Percentiles rank a stretch among this genome's conserved stretches.
Conservation (phyloP, 92 coral and sea anemone genomes). For the Muricea muricata region DNA sequence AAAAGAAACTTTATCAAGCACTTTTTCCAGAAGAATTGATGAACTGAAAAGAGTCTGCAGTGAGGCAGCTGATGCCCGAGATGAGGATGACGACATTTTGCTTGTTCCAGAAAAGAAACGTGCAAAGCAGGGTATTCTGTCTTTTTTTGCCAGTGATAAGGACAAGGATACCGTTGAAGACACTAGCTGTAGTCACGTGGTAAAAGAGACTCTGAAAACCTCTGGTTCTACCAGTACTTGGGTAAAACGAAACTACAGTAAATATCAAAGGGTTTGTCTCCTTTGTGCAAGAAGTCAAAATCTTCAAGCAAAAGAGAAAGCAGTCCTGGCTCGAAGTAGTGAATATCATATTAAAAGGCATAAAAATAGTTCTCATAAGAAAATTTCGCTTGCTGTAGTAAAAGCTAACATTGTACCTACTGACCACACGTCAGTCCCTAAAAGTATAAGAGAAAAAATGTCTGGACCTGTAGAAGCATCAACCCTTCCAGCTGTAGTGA, state of each 20-base stretch:
- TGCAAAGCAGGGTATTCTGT: background rate
- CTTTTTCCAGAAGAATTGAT: too few species aligned
- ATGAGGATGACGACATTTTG: too few species aligned
- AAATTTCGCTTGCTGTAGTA: background rate
- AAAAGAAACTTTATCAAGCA: too few species aligned
- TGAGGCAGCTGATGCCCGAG: too few species aligned
- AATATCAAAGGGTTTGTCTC: background rate
- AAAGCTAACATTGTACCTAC: background rate
- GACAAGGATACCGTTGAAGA: too few species aligned
- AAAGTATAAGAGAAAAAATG: background rate
- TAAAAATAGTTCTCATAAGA: background rate
- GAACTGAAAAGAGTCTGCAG: too few species aligned
- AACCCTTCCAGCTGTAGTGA: background rate
- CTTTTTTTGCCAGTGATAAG: background rate
- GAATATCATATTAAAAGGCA: background rate
- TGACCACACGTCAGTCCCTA: background rate
- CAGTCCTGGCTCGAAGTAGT: background rate
- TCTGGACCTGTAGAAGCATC: background rate
- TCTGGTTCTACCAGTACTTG: background rate
- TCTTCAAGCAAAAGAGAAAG: background rate
- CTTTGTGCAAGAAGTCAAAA: background rate
- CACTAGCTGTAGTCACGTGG: background rate
- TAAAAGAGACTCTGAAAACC: background rate
- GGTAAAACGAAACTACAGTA: background rate
- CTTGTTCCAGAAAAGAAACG: too few species aligned